phyloP scores from a whole-genome alignment of 2,113 vertebrate species.

The Trichechus manatus region DNA sequence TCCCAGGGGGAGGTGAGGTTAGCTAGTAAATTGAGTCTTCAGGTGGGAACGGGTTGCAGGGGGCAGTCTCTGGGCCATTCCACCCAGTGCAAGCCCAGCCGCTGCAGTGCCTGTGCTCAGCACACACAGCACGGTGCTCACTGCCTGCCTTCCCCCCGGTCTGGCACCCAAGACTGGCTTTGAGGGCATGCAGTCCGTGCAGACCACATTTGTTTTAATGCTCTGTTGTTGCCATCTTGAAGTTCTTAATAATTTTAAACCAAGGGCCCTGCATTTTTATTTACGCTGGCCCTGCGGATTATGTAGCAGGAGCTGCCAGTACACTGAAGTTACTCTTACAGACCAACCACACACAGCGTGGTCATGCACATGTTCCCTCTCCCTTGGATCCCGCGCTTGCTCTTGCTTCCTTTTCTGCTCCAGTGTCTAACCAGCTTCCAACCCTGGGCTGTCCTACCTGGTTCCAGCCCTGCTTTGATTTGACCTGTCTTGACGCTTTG shows the following conservation, averaged over 20 bases:
- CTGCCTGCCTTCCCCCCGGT: background rate
- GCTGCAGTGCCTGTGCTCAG: background rate
- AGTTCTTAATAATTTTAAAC: background rate
- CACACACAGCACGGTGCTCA: background rate
- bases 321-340: background rate
- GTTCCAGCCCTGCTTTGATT: background rate
- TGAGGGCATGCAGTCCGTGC: accelerated
- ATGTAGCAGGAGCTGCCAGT: no score
- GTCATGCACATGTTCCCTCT: background rate
- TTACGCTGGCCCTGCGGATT: background rate
- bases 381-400: background rate
- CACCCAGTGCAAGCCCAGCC: background rate
- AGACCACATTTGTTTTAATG: background rate
- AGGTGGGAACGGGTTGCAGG: background rate
- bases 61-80: background rate
- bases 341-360: no score
- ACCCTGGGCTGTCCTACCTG: background rate
- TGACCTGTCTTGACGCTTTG: background rate
- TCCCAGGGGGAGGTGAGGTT: background rate
- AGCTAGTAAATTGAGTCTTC: background rate
- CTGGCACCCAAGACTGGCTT: background rate
- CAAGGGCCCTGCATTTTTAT: background rate
- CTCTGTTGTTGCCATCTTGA: background rate
- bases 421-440: background rate
- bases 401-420: background rate